Base-by-base conservation (phyloP, 2,113 vertebrate genomes). In the Xenopus laevis region DNA sequence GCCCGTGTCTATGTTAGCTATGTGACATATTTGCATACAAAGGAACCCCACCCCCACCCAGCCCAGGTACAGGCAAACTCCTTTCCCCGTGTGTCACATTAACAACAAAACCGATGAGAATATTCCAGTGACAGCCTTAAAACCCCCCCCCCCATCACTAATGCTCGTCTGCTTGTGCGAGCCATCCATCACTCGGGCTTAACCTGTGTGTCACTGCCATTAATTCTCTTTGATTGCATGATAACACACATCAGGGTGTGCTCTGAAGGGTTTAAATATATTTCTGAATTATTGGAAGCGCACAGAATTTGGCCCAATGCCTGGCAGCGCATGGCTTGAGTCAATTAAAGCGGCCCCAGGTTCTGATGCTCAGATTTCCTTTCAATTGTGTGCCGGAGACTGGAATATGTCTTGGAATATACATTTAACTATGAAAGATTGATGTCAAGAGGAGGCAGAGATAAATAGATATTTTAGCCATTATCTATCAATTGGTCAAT, bases 181-280 rank as follows among this genome's bases (percentile, higher is more conserved):
- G 8, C 53, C 53, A 55, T 55, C 53, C 5, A 55, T 55, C 53
- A 55, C 53, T 55, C 7, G 15, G 53, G 53, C 53, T 55, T 55
- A 55, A 55, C 53, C 53, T 60, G 20, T 23, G 21, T 60, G 21
- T 60, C 58, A 60, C 58, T 23, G 58, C 27, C 58, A 60, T 60
- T 60, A 21, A 60, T 60, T 27, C 58, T 60, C 4, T 60, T 60
- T 60, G 20, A 60, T 60, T 60, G 58, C 58, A 60, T 60, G 21
- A 60, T 60, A 60, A 60, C 58, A 60, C 58, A 60, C 58, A 60
- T 27, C 23, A 4, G 23, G 23, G 23, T 27, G 23, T 27, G 23
- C 23, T 27, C 23, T 27, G 23, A 18, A 60, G 18, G 58, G 21
- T 60, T 60, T 60, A 60, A 60, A 10, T 60, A 60, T 27, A 60